Percentiles rank a stretch among this genome's conserved stretches.
Evolutionary conservation across 2,888 invertebrate species (phyloP).

Genomic region (Amiota mariae): DNA sequence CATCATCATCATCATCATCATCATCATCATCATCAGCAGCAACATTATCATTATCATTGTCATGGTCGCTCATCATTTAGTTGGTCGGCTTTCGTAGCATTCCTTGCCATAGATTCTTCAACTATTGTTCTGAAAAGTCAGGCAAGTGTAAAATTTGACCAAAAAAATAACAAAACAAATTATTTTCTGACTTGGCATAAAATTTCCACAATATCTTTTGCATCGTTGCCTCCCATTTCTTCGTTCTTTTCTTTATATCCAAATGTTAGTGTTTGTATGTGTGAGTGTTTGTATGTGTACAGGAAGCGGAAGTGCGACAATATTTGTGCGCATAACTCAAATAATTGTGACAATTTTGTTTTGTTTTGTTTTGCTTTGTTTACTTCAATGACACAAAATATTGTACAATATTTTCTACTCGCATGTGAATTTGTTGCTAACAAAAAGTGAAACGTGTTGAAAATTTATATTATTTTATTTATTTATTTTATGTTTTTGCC

Average conservation of each 20-base stretch:
- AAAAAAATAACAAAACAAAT: not conserved
- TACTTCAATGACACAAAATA: not conserved
- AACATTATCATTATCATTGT: slow-evolving; percentile 31
- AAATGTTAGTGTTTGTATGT: not conserved
- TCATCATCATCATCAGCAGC: slow-evolving; percentile 21
- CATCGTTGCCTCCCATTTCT: no score
- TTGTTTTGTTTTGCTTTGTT: slow-evolving; percentile 37
- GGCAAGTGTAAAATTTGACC: slow-evolving; percentile 48
- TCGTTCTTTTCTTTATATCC: no score
- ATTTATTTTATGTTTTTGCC: no score
- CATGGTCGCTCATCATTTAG: no score
- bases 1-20: not conserved
- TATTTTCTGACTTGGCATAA: not conserved
- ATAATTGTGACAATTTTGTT: slow-evolving; percentile 50
- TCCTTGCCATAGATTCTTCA: no score
- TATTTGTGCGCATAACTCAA: slow-evolving; percentile 48
- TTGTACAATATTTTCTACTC: no score
- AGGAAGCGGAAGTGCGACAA: slow-evolving; percentile 54
- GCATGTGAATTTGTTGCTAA: slow-evolving; percentile 34
- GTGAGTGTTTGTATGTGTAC: slow-evolving; percentile 29
- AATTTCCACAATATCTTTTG: slow-evolving; percentile 44
- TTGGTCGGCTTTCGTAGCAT: no score
- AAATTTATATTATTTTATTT: slow-evolving; percentile 45
- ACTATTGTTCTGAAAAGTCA: slow-evolving; percentile 36
- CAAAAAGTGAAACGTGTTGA: slow-evolving; percentile 61